Percentiles rank a stretch among this genome's conserved stretches.
Conservation (phyloP, 2,113 vertebrate genomes). For the Pterocles gutturalis region DNA sequence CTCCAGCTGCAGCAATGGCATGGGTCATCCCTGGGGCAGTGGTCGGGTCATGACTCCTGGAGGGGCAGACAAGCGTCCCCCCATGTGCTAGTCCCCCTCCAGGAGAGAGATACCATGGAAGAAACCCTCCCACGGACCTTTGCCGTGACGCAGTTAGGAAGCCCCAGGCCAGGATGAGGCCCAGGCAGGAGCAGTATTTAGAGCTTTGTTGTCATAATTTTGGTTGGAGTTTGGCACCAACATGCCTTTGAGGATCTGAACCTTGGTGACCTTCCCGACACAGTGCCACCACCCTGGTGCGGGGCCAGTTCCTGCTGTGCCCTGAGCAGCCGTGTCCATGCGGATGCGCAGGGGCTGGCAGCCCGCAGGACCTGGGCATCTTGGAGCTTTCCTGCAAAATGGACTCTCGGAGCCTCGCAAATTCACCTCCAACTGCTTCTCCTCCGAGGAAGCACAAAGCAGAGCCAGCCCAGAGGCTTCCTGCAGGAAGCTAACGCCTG, state of each 20-base stretch:
- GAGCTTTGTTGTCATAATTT: not conserved
- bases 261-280: not conserved
- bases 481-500: not conserved
- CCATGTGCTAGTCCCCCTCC: fast-evolving
- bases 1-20: not conserved
- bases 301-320: fast-evolving
- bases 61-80: not conserved
- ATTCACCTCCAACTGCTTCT: not conserved
- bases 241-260: not conserved
- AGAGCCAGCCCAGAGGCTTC: not conserved
- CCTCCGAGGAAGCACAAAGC: not conserved
- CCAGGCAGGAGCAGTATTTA: not conserved
- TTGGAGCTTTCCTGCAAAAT: not conserved
- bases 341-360: fast-evolving
- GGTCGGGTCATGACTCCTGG: not conserved
- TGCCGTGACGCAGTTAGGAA: not conserved
- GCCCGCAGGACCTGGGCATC: not conserved
- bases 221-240: not conserved
- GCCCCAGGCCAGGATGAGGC: not conserved
- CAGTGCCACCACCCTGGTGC: not conserved
- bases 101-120: not conserved
- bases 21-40: fast-evolving
- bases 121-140: not conserved
- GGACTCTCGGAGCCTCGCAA: not conserved
- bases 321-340: fast-evolving